Conservation (phyloP, 2,113 vertebrate species). For the Dromaius novaehollandiae region DNA sequence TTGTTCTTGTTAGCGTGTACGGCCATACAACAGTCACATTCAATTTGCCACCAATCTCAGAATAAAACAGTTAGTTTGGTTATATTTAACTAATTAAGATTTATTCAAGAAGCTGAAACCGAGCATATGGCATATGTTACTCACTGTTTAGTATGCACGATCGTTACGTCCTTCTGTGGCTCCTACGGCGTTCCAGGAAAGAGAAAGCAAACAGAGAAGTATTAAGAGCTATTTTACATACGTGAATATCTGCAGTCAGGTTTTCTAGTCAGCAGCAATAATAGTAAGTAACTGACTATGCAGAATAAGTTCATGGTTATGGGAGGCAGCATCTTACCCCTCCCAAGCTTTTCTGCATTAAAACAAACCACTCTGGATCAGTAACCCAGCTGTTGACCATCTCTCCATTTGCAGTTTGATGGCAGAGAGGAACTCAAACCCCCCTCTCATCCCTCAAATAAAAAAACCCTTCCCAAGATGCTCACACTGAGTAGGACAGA, state of each 20-base stretch:
- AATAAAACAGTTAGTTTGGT: neutral
- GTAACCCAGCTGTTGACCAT: too few species aligned
- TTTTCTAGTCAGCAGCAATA: neutral
- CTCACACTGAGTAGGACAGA: neutral
- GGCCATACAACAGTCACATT: neutral
- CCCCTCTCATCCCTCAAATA: too few species aligned
- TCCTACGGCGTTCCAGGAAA: neutral
- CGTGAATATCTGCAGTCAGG: rapidly evolving
- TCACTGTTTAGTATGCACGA: neutral
- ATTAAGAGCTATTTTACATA: neutral
- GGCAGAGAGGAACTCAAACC: too few species aligned
- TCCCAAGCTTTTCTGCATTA: neutral
- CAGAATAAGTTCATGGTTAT: neutral
- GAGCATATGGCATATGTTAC: neutral
- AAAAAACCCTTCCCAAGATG: neutral
- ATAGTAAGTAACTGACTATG: neutral
- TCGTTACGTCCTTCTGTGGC: neutral
- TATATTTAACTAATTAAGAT: conserved; percentile 41
- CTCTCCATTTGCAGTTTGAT: too few species aligned
- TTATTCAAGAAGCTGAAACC: neutral
- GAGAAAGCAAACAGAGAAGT: neutral
- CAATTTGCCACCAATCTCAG: neutral
- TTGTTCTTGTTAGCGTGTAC: neutral
- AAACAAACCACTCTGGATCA: rapidly evolving
- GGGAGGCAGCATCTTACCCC: neutral